Evolutionary conservation across 2,113 vertebrate species (phyloP).

Genomic region (Oncorhynchus mykiss): DNA sequence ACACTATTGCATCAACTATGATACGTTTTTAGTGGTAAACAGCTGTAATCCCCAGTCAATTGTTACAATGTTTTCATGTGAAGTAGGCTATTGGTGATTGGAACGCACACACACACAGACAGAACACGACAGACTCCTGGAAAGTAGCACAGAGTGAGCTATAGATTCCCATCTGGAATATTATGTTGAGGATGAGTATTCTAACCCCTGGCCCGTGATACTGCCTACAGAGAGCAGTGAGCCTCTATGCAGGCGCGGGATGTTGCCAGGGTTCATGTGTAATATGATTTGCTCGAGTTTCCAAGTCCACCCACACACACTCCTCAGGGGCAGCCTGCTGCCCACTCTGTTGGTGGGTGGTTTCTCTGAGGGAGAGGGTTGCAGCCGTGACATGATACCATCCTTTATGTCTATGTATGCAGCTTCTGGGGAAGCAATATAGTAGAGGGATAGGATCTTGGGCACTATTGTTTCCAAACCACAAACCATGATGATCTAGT

Average conservation of each 20-base stretch:
- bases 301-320: conserved; percentile 71
- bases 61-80: no score
- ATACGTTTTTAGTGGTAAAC: no score
- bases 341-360: conserved; percentile 73
- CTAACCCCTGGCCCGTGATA: conserved; percentile 66
- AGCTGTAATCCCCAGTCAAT: no score
- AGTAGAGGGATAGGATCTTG: background rate
- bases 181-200: conserved; percentile 69
- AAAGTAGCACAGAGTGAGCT: conserved; percentile 3
- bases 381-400: conserved; percentile 65
- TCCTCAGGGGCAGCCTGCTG: conserved; percentile 72
- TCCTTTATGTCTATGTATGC: conserved; percentile 56
- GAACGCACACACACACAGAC: no score
- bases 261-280: conserved; percentile 74
- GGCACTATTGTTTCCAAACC: background rate
- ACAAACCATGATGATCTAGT: background rate
- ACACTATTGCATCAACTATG: no score
- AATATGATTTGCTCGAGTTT: conserved; percentile 75
- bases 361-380: conserved; percentile 64
- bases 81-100: no score
- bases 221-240: conserved; percentile 73
- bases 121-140: background rate
- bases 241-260: conserved; percentile 47
- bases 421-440: conserved; percentile 51
- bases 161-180: background rate